Percentiles rank a stretch among this genome's conserved stretches.
These are phyloP conservation scores for Orius insidiosus DNA, from an alignment of 1,140 invertebrate genomes.

Conservation along the genomic window DNA sequence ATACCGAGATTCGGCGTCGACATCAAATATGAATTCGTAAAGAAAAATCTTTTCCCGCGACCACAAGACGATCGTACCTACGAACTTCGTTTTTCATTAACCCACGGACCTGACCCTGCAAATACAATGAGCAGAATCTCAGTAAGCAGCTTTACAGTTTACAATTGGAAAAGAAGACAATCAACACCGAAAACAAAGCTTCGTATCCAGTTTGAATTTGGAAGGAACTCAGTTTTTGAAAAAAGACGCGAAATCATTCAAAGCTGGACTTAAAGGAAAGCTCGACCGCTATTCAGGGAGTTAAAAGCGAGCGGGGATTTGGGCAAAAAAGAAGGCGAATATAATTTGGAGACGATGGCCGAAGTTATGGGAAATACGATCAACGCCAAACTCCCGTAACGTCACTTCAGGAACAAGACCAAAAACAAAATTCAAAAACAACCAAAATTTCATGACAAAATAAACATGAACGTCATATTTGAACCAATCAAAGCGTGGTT, in stretches of 20 bases:
- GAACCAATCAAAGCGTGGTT: too few species aligned
- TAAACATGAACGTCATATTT: too few species aligned
- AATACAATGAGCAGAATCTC: slow-evolving; percentile 34
- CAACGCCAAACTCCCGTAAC: slow-evolving; percentile 34
- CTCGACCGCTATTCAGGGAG: slow-evolving; percentile 14
- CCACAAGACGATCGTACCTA: slow-evolving; percentile 9
- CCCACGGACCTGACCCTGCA: slow-evolving; percentile 41
- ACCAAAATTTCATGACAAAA: too few species aligned
- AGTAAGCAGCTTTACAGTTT: slow-evolving; percentile 17
- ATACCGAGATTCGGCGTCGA: not conserved
- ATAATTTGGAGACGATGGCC: slow-evolving; percentile 28
- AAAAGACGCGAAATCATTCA: slow-evolving; percentile 9
- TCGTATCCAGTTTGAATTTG: slow-evolving; percentile 16
- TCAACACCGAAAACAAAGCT: too few species aligned
- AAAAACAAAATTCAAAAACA: slow-evolving; percentile 38
- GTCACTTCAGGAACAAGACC: slow-evolving; percentile 36
- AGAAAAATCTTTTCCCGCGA: not conserved
- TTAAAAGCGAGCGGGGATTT: not conserved
- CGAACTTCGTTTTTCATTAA: slow-evolving; percentile 32
- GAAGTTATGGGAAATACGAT: slow-evolving; percentile 32
- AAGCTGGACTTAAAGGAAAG: slow-evolving; percentile 7
- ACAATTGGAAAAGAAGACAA: too few species aligned
- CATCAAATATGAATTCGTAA: not conserved
- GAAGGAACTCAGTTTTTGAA: slow-evolving; percentile 2
- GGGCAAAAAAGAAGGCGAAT: slow-evolving; percentile 28